Base-by-base conservation (phyloP, 1,140 invertebrate genomes). In the Caenorhabditis brenneri region DNA sequence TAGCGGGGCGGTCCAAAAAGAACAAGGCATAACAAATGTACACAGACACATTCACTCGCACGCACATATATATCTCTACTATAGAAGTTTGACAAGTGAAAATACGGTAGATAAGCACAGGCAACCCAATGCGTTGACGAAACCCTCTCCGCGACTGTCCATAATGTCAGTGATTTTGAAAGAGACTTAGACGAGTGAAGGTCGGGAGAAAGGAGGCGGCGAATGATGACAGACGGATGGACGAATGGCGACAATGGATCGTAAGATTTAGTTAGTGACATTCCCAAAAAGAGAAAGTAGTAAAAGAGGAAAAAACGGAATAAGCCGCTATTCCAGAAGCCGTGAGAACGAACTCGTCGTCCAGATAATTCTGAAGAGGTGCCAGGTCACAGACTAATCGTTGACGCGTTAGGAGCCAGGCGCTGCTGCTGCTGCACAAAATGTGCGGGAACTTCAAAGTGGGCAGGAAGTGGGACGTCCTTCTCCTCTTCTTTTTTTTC, bases 41-140 rank as follows among this genome's bases (percentile, higher is more conserved):
- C 65, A 74, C 36, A 74, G 65, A 74, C 33, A 74, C 65, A 74
- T 42, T 74, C 36, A 42, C 60, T 74, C 65, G 36, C 65, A 74
- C 65, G 65, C 65, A 74, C 65, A 74, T 22, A 74, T n/a, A n/a
- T 74, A 74, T 74, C 33, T 74, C 65, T 74, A 74, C 33, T 74
- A 74, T 80, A 80, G 78, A 80, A 49, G 49, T 51, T 80, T 53
- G 46, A 80, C 78, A 80, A 80, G 49, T 53, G 49, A 80, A 51
- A 80, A 80, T 53, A 80, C 46, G 46, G 46, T 51, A 49, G 78
- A 49, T 51, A 51, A 51, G 46, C 78, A 80, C 49, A 80, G 24
- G 46, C 29, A 80, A 51, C 15, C n/a, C n/a, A 12, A 15, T 27
- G 27, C 78, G 46, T 22, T 80, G 46, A 80, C 49, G 46, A 49